A percentile compares a stretch with the other conserved stretches of the same genome.
phyloP scores from a whole-genome alignment of 2,888 invertebrate species.

The Hypomecis atomaria region DNA sequence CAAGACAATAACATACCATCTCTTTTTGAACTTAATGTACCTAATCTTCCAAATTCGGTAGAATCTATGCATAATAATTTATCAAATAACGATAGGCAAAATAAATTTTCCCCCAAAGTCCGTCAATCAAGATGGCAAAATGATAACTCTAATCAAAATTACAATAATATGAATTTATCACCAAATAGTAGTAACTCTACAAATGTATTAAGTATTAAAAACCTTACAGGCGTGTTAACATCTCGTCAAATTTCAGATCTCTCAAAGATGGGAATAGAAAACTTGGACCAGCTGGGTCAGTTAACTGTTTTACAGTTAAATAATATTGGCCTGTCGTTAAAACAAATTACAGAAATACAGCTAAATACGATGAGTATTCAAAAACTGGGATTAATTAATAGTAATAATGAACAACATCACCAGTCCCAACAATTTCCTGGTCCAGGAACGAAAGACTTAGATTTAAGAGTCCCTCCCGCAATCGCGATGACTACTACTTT shows the following conservation, averaged over 20 bases:
- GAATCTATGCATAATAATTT: slow-evolving; percentile 62
- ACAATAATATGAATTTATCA: slow-evolving; percentile 54
- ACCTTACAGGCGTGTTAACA: slow-evolving; percentile 84
- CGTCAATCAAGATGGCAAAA: slow-evolving; percentile 82
- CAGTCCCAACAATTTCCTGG: slow-evolving; percentile 57
- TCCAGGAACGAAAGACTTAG: slow-evolving; percentile 71
- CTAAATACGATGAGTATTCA: slow-evolving; percentile 85
- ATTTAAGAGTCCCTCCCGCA: slow-evolving; percentile 75
- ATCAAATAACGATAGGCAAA: slow-evolving; percentile 68
- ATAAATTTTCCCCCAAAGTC: slow-evolving; percentile 75
- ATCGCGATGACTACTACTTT: slow-evolving; percentile 58
- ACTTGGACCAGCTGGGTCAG: slow-evolving; percentile 86
- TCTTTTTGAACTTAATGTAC: slow-evolving; percentile 78
- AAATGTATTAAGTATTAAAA: slow-evolving; percentile 83
- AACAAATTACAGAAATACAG: slow-evolving; percentile 86
- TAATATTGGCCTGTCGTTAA: slow-evolving; percentile 84
- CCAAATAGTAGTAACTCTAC: slow-evolving; percentile 58
- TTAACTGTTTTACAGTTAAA: slow-evolving; percentile 86
- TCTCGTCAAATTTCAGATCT: slow-evolving; percentile 85
- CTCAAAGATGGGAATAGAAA: slow-evolving; percentile 84
- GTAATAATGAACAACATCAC: slow-evolving; percentile 59
- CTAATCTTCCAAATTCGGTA: slow-evolving; percentile 65
- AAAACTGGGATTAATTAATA: slow-evolving; percentile 79
- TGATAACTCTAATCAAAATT: slow-evolving; percentile 66
- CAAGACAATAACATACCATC: slow-evolving; percentile 75